Evolutionary conservation across 2,888 invertebrate genomes (phyloP).

Genomic region (Drosophila multiciliata): DNA sequence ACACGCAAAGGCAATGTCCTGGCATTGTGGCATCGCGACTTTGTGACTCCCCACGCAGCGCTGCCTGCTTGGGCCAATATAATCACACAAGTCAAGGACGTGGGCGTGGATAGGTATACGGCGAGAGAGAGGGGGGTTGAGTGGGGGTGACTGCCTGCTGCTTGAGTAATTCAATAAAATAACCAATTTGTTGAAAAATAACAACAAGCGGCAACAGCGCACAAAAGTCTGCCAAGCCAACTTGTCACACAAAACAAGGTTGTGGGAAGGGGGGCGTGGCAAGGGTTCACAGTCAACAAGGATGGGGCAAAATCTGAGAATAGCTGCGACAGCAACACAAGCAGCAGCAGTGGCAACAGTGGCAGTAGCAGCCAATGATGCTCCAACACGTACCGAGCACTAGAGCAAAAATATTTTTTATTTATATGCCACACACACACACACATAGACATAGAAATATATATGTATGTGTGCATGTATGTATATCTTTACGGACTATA

Average conservation of each 20-base stretch:
- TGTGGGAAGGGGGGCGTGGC: background rate
- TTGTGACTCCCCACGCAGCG: slow-evolving; percentile 19
- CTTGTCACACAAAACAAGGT: slow-evolving; percentile 64
- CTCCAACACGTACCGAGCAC: slow-evolving; percentile 72
- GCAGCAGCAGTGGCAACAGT: slow-evolving; percentile 29
- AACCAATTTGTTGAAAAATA: slow-evolving; percentile 79
- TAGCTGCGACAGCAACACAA: slow-evolving; percentile 36
- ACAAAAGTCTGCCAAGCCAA: slow-evolving; percentile 58
- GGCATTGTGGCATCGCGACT: slow-evolving; percentile 55
- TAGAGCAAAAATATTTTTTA: slow-evolving; percentile 73
- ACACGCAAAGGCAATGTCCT: slow-evolving; percentile 61
- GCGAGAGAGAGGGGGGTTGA: background rate
- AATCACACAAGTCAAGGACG: slow-evolving; percentile 53
- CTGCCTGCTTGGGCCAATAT: slow-evolving; percentile 71
- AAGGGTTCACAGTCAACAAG: slow-evolving; percentile 2
- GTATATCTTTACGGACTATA: slow-evolving; percentile 48
- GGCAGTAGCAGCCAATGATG: slow-evolving; percentile 42
- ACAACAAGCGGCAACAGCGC: slow-evolving; percentile 70
- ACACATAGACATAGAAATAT: slow-evolving; percentile 3
- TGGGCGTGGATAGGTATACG: slow-evolving; percentile 6
- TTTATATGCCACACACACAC: slow-evolving; percentile 41
- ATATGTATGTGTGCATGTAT: slow-evolving; percentile 14
- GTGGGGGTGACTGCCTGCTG: slow-evolving; percentile 57
- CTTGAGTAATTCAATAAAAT: slow-evolving; percentile 81
- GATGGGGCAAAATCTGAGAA: slow-evolving; percentile 54